phyloP scores from a whole-genome alignment of 1,140 invertebrate species.

The Anastrepha obliqua region DNA sequence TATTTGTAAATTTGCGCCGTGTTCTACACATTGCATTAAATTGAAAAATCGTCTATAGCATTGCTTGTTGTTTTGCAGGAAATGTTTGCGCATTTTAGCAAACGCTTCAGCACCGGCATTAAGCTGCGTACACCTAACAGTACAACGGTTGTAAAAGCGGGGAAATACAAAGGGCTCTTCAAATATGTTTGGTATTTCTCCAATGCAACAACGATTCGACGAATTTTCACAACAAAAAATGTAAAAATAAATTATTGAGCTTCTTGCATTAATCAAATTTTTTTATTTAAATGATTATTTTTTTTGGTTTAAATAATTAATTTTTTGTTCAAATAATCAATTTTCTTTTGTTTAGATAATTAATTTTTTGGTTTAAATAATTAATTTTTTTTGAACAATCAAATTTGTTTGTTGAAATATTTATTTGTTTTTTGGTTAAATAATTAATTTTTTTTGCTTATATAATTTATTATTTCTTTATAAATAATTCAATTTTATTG shows the following conservation, averaged over 20 bases:
- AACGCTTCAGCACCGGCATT: constrained; percentile 65
- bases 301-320: not conserved
- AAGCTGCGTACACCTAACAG: constrained; percentile 66
- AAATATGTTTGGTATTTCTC: constrained; percentile 69
- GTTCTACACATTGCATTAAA: not conserved
- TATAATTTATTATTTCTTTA: too few relatives aligned
- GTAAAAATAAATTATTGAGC: constrained; percentile 56
- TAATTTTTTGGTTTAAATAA: too few relatives aligned
- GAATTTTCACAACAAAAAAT: constrained; percentile 68
- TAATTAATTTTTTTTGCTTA: too few relatives aligned
- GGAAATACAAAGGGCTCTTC: constrained; percentile 66
- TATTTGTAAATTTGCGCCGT: too few relatives aligned
- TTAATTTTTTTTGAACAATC: too few relatives aligned
- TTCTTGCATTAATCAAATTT: not conserved
- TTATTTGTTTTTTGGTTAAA: too few relatives aligned
- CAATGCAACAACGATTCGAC: constrained; percentile 61
- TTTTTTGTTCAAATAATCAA: too few relatives aligned
- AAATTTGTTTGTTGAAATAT: too few relatives aligned
- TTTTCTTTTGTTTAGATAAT: not conserved
- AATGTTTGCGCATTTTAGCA: constrained; percentile 69
- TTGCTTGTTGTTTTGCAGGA: constrained; percentile 59
- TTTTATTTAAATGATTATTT: not conserved
- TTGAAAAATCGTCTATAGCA: not conserved
- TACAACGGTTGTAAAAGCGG: constrained; percentile 61
- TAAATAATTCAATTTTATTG: too few relatives aligned